These are phyloP conservation scores for Cheilinus undulatus DNA, from an alignment of 2,113 vertebrate genomes.

Conservation along the genomic window DNA sequence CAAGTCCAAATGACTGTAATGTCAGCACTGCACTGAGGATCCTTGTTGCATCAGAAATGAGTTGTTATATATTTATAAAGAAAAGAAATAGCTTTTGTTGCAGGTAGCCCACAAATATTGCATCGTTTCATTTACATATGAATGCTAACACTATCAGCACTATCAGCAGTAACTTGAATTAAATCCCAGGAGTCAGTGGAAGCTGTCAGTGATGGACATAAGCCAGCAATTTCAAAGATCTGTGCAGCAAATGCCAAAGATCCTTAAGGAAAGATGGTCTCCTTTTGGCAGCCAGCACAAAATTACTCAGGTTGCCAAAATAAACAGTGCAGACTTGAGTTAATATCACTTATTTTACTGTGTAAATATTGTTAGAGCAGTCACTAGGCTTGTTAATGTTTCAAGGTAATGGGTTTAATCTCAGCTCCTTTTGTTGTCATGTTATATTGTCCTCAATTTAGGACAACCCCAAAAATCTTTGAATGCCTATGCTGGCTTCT, in stretches of 20 bases:
- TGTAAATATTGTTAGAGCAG: background rate
- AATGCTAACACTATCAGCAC: background rate
- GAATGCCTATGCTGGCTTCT: background rate
- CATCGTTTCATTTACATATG: background rate
- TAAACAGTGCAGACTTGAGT: background rate
- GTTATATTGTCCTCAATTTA: background rate
- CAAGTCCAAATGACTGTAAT: slow-evolving; percentile 83
- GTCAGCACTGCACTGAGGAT: slow-evolving; percentile 68
- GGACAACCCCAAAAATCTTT: background rate
- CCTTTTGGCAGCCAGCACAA: slow-evolving; percentile 20
- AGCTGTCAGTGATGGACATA: slow-evolving; percentile 24
- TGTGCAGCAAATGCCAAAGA: slow-evolving; percentile 29
- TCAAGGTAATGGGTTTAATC: background rate
- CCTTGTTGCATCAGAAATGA: slow-evolving; percentile 71
- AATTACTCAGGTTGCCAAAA: background rate
- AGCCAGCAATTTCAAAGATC: slow-evolving; percentile 38
- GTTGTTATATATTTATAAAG: slow-evolving; percentile 48
- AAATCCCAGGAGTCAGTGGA: slow-evolving; percentile 24
- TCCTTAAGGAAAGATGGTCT: slow-evolving; percentile 19
- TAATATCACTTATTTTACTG: background rate
- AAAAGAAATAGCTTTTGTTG: slow-evolving; percentile 23
- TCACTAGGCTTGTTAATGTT: background rate
- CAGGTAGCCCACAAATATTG: slow-evolving; percentile 16
- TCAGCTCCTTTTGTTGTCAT: background rate
- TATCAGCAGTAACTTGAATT: slow-evolving; percentile 23